Conservation (phyloP, 2,113 vertebrate species). For the Arizona elegans region DNA sequence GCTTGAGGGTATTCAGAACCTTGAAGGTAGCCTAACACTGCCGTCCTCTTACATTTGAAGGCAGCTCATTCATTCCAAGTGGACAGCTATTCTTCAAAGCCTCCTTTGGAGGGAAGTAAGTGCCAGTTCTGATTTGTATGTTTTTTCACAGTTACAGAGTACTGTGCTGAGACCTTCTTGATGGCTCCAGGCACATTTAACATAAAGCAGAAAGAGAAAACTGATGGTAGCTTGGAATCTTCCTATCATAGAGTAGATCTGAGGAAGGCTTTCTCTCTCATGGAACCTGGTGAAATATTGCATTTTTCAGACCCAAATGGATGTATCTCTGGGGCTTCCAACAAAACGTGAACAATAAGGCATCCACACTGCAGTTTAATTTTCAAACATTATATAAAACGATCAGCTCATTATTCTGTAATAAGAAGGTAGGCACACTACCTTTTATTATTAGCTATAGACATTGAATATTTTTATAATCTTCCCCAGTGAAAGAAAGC, state of each 20-base stretch:
- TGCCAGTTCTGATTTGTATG: slow-evolving; percentile 36
- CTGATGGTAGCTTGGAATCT: not conserved
- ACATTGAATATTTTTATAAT: slow-evolving; percentile 35
- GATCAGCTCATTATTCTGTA: slow-evolving; percentile 24
- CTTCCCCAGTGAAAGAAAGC: slow-evolving; percentile 42
- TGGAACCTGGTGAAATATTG: slow-evolving; percentile 19
- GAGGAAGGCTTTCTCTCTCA: slow-evolving; percentile 28
- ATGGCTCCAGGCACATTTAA: slow-evolving; percentile 47
- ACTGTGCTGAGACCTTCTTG: slow-evolving; percentile 23
- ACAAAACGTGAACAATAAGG: slow-evolving; percentile 45
- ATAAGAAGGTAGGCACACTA: slow-evolving; percentile 12
- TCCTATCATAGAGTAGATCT: not conserved
- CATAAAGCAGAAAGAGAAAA: slow-evolving; percentile 30
- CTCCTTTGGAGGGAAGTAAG: slow-evolving; percentile 19
- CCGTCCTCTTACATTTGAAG: slow-evolving; percentile 8
- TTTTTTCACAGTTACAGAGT: slow-evolving; percentile 30
- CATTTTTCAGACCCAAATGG: slow-evolving; percentile 13
- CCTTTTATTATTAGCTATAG: slow-evolving; percentile 38
- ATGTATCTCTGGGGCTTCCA: slow-evolving; percentile 30
- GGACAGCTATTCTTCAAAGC: slow-evolving; percentile 34
- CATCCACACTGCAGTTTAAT: slow-evolving; percentile 36
- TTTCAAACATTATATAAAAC: slow-evolving; percentile 39
- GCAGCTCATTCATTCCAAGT: slow-evolving; percentile 16
- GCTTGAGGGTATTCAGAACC: slow-evolving; percentile 19
- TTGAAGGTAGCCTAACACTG: not conserved